phyloP scores from a whole-genome alignment of 2,797 vertebrate species.

The Tachyglossus aculeatus region DNA sequence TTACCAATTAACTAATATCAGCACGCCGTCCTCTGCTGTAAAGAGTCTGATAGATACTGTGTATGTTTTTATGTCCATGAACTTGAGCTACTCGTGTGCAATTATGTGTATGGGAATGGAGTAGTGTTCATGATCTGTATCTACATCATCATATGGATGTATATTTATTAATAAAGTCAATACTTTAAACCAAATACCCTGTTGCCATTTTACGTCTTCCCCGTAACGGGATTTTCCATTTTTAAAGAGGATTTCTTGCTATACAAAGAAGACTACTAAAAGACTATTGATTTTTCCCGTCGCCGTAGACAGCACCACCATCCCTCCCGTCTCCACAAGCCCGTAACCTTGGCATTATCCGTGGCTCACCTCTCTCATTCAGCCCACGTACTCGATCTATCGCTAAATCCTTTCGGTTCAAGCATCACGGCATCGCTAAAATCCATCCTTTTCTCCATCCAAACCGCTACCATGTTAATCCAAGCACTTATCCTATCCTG shows the following conservation, averaged over 20 bases:
- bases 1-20: slow-evolving; percentile 71
- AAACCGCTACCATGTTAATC: no score
- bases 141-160: slow-evolving; percentile 83
- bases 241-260: not conserved
- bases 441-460: no score
- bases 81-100: slow-evolving; percentile 83
- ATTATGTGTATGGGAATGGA: slow-evolving; percentile 84
- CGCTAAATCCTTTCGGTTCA: no score
- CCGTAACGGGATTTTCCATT: not conserved
- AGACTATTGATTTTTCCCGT: no score
- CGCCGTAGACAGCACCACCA: not conserved
- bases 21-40: slow-evolving; percentile 79
- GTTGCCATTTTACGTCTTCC: slow-evolving; percentile 1
- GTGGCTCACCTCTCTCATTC: no score
- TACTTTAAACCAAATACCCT: slow-evolving; percentile 65
- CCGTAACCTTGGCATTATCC: no score
- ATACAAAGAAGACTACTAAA: not conserved
- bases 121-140: slow-evolving; percentile 83
- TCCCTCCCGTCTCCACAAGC: not conserved
- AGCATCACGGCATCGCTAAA: no score
- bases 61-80: slow-evolving; percentile 82
- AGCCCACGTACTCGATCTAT: no score
- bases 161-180: slow-evolving; percentile 86
- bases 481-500: no score
- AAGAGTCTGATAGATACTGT: slow-evolving; percentile 83